phyloP scores from a whole-genome alignment of 2,113 vertebrate genomes.

The Colaptes auratus region DNA sequence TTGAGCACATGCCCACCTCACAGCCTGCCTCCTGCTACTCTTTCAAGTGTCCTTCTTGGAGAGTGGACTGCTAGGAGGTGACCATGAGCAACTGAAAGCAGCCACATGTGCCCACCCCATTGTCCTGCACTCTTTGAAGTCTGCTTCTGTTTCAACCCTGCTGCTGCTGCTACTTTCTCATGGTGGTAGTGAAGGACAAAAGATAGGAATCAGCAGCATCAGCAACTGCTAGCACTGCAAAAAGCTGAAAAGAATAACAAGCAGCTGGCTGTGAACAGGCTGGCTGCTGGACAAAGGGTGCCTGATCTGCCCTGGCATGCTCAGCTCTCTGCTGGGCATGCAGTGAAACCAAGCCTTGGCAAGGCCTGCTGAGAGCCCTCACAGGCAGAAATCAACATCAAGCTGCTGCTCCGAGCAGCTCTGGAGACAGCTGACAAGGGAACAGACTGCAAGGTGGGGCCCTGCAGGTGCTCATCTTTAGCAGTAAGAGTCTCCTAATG shows the following conservation, averaged over 20 bases:
- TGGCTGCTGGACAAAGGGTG: not conserved
- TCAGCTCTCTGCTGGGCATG: not conserved
- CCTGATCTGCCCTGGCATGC: not conserved
- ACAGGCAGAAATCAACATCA: not conserved
- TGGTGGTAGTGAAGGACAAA: not conserved
- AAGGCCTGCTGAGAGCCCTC: not conserved
- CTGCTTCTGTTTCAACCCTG: not conserved
- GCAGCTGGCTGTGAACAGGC: accelerated
- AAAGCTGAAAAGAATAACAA: not conserved
- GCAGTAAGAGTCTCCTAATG: not conserved
- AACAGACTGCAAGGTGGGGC: not conserved
- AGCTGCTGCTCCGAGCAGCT: not conserved
- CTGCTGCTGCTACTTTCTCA: not conserved
- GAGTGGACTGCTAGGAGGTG: not conserved
- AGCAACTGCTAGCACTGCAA: not conserved
- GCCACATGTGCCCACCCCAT: not conserved
- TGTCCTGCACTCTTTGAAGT: not conserved
- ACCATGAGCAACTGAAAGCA: accelerated
- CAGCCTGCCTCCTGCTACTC: not conserved
- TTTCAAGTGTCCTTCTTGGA: not conserved
- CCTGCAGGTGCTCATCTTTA: not conserved
- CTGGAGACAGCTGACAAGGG: not conserved
- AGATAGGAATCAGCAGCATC: not conserved
- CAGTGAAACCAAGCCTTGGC: not conserved
- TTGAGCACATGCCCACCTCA: not conserved